Base-by-base conservation (phyloP, 2,113 vertebrate genomes). In the Bos javanicus region DNA sequence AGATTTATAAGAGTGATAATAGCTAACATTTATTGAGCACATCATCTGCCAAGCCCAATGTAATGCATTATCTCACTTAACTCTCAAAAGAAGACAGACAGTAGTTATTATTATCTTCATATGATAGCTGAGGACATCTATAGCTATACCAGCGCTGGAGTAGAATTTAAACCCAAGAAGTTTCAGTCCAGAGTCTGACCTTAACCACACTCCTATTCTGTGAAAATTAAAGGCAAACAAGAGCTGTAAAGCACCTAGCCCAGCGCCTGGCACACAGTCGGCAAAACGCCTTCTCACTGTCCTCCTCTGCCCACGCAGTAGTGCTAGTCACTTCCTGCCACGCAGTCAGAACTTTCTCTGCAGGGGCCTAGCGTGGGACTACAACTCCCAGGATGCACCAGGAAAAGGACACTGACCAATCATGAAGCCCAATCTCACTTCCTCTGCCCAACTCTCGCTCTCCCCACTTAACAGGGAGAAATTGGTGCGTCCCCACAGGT, bases 381-480 rank as follows among this genome's bases (percentile, higher is more conserved):
- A 81, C 87, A 94, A 62, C 62, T 92, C 94, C 97, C 98, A 97
- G 89, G 52, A 90, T 82, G 96, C 96, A 14, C 6, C 7, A 19
- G 30, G 19, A 1, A 0, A 85, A 33, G 46, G 46, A 8, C 30
- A 4, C 80, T 59, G 71, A 30, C 97, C 97, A 97, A 98, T 97
- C 97, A 96, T 92, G 17, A 90, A 54, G 33, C 28, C 8, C 0
- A 0, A 9, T 15, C 15, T 74, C 3, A 0, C 28, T 23, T 39
- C 21, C 4, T 0, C 0, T 0, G 6, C 6, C 71, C 12, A 43
- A 25, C 12, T 15, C 12, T 43, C 4, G 0, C 33, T 13, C 2
- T 16, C 28, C 7, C 5, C 1, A 3, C 23, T 1, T 0, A 1
- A 9, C 6, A 0, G 5, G 23, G 54, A 30, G 23, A 54, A 28